phyloP scores from a whole-genome alignment of 2,888 invertebrate species.

The Anarsia innoxiella region DNA sequence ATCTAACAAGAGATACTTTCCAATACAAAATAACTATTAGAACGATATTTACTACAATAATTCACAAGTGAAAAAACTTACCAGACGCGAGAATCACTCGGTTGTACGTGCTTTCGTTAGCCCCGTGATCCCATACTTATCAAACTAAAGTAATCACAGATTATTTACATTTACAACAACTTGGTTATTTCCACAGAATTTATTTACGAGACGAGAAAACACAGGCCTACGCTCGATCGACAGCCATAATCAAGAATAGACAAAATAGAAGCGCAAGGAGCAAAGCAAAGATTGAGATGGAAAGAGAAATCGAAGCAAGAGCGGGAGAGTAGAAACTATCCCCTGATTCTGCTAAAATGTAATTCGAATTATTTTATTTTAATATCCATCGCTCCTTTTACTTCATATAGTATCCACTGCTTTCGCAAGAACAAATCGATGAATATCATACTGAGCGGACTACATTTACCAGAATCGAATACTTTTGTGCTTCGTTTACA shows the following conservation, averaged over 20 bases:
- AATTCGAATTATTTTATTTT: too few species aligned
- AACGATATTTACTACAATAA: constrained; percentile 30
- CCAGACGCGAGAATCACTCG: constrained; percentile 47
- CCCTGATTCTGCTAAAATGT: not conserved
- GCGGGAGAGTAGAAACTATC: too few species aligned
- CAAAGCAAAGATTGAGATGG: too few species aligned
- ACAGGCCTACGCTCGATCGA: constrained; percentile 51
- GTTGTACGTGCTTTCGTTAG: constrained; percentile 40
- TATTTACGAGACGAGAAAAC: constrained; percentile 46
- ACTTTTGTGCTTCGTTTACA: constrained; percentile 2
- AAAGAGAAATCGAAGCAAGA: too few species aligned
- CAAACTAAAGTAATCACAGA: constrained; percentile 27
- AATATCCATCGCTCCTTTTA: too few species aligned
- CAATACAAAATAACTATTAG: constrained; percentile 32
- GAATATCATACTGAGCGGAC: too few species aligned
- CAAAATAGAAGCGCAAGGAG: too few species aligned
- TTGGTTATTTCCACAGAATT: constrained; percentile 34
- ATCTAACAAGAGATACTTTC: constrained; percentile 24
- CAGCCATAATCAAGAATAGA: constrained; percentile 47
- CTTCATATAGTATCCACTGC: too few species aligned
- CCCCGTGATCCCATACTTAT: constrained; percentile 53
- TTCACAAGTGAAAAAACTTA: constrained; percentile 38
- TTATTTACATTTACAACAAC: constrained; percentile 37
- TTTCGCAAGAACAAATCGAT: too few species aligned
- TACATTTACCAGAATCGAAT: not conserved